Evolutionary conservation across 2,113 vertebrate species (phyloP), one percentile per base, ranked within the genome.

Genomic region (Chascanopsetta lugubris): DNA sequence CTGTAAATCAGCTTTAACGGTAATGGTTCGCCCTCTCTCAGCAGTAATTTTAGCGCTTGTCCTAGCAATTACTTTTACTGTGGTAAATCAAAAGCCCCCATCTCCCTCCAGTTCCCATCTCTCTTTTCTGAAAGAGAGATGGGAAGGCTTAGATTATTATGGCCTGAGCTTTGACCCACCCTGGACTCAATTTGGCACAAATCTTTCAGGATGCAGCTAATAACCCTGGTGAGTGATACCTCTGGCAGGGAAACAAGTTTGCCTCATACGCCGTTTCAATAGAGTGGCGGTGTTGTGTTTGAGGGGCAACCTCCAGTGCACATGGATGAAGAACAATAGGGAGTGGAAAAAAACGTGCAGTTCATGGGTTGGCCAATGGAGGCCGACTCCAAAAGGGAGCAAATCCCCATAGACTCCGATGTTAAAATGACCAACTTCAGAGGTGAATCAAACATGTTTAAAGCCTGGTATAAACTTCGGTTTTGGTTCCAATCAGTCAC

Each of bases 81-180:
- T 6, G 1, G 67, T 86, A 68, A 82, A 83, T 87, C 78, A 68
- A 18, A 65, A 30, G 17, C 43, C 53, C 3, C 27, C 22, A 32
- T 68, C 38, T 24, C 34, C 10, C 27, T 38, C 15, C 59, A 58
- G 65, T 43, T 57, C 63, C 34, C 25, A 4, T 13, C 57, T 58
- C 29, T 67, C n/a, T n/a, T n/a, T 74, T 80, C 65, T 56, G 32
- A 71, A 64, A 72, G 80, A 82, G 57, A 53, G 62, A 72, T 75
- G 42, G 22, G 26, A 17, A 54, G 0, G 59, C 47, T 68, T 47
- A 29, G 27, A 46, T 64, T 10, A 18, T 65, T 74, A 56, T 49
- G 61, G 56, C 43, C 61, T 1, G 1, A 50, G 49, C 26, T 72
- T 57, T 74, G 40, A 75, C 68, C 57, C 4, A 6, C 73, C 64